Evolutionary conservation across 2,888 invertebrate species (phyloP), one percentile per base, ranked within the genome.

Genomic region (Watsonalla cultraria): DNA sequence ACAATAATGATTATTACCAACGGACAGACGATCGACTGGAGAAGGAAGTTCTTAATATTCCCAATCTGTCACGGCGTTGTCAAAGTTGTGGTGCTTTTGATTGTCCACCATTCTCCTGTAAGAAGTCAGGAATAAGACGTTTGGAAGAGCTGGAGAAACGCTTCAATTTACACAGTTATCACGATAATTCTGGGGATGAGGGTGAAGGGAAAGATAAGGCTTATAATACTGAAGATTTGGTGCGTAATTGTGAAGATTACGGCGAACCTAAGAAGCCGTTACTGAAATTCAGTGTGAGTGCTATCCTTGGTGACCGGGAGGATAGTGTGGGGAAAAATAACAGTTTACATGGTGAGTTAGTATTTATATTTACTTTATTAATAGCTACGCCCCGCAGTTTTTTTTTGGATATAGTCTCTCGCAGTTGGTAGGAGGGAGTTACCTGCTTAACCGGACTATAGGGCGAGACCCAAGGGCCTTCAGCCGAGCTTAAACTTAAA

Each of bases 271-370:
- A 87, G 59, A 96, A 96, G 73, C 97, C 97, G 15, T 93, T 96
- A 76, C 92, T 97, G 70, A 97, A 97, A 86, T 97, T 97, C 86
- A 97, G 97, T 93, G 97, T 97, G 61, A 97, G 95, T 91, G 97
- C 97, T 48, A 97, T 97, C 68, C 91, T 97, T 70, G 96, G 96
- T 0, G 93, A 94, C 66, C 82, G 92, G 37, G 84, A 85, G 51
- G 89, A 85, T n/a, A 68, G 59, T 54, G 61, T 68, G 0, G 72
- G 75, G 8, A 86, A 76, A 60, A 84, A 72, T 57, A 83, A 58
- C 56, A 80, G 75, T 56, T 73, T 84, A 6, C 84, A 72, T 56
- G 91, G 91, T 91, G 54, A 84, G 90, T 81, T 4, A 14, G 51
- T 51, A 51, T 37, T 8, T 54, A 7, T n/a, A 47, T 35, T 51